These are phyloP conservation scores for Aplidium turbinatum DNA, from an alignment of 23 tunicate genomes.

Conservation along the genomic window DNA sequence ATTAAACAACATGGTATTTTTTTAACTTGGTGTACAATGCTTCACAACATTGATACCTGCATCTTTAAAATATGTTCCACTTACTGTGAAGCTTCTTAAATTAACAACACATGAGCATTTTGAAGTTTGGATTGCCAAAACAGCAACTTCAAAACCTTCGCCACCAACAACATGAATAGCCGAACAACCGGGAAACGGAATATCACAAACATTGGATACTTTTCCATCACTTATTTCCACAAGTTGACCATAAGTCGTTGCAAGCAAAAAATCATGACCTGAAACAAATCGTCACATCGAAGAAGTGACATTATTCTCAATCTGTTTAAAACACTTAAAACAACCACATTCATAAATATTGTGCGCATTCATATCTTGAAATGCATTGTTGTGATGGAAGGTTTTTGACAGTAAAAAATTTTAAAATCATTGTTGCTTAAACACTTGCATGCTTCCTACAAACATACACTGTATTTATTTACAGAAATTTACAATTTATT, in stretches of 20 bases:
- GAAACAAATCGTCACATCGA: not conserved
- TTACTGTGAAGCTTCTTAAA: slow-evolving; percentile 28
- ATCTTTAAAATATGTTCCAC: not conserved
- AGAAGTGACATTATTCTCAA: too few relatives aligned
- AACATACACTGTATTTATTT: too few relatives aligned
- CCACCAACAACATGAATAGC: slow-evolving; percentile 13
- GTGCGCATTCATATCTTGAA: too few relatives aligned
- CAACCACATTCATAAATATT: too few relatives aligned
- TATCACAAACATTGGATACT: slow-evolving; percentile 23
- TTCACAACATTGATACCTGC: not conserved
- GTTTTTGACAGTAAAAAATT: too few relatives aligned
- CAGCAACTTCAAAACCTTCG: slow-evolving; percentile 5
- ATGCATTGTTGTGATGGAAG: too few relatives aligned
- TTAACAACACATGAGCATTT: slow-evolving; percentile 15
- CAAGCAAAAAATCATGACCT: not conserved
- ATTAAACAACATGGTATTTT: too few relatives aligned
- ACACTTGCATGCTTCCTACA: too few relatives aligned
- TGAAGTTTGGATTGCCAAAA: not conserved
- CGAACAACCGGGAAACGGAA: slow-evolving; percentile 22
- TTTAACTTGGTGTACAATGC: too few relatives aligned
- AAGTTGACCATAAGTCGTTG: slow-evolving; percentile 21
- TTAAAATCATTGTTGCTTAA: too few relatives aligned
- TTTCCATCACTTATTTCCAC: slow-evolving; percentile 17
- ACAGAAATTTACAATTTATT: too few relatives aligned
- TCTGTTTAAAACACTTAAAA: too few relatives aligned